A percentile compares a stretch with the other conserved stretches of the same genome.
These are phyloP conservation scores for Drosophila seclusa DNA, from an alignment of 2,888 invertebrate species.

Conservation along the genomic window DNA sequence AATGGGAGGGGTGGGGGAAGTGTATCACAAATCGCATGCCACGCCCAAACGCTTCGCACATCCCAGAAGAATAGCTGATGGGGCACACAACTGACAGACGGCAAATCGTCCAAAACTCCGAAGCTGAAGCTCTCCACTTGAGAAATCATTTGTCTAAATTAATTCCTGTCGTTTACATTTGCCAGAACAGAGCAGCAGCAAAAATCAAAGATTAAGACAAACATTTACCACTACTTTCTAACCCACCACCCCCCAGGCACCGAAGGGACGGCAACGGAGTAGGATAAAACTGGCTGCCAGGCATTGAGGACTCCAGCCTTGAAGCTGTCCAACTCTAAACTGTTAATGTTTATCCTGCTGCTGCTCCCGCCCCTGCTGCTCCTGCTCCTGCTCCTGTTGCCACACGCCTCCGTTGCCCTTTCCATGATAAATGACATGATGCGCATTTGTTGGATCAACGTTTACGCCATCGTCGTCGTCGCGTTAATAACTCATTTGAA, in stretches of 20 bases:
- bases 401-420: constrained; percentile 27
- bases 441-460: constrained; percentile 68
- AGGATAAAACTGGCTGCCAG: constrained; percentile 19
- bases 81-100: constrained; percentile 73
- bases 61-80: constrained; percentile 26
- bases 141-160: constrained; percentile 85
- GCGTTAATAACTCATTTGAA: constrained; percentile 83
- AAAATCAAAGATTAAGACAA: constrained; percentile 86
- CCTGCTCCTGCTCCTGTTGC: background rate
- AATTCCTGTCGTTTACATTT: constrained; percentile 86
- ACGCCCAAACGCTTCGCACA: constrained; percentile 68
- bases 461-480: constrained; percentile 63
- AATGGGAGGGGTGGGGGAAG: background rate
- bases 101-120: constrained; percentile 72
- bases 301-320: constrained; percentile 37
- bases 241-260: constrained; percentile 42
- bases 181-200: constrained; percentile 62
- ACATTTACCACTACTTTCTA: constrained; percentile 78
- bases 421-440: constrained; percentile 82
- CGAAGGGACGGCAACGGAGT: constrained; percentile 15
- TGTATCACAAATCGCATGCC: constrained; percentile 59
- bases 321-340: constrained; percentile 55
- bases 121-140: constrained; percentile 70
- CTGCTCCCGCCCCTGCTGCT: constrained; percentile 5
- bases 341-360: constrained; percentile 32